phyloP scores from a whole-genome alignment of 2,888 invertebrate genomes.

The Polia nebulosa region DNA sequence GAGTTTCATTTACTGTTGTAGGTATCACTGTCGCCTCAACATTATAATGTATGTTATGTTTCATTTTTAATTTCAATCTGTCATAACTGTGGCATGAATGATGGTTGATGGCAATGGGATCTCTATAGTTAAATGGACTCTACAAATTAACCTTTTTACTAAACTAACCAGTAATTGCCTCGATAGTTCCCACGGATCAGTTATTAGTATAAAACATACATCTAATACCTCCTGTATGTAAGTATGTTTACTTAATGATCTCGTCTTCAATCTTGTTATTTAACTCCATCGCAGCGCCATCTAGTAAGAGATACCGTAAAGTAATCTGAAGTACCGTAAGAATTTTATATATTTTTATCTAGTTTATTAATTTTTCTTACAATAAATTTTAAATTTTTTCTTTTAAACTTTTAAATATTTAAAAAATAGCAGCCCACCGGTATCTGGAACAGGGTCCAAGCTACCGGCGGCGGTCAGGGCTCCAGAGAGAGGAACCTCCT shows the following conservation, averaged over 20 bases:
- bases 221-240: constrained; percentile 3
- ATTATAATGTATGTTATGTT: too few species aligned
- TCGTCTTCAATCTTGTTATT: constrained; percentile 13
- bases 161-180: constrained; percentile 10
- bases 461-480: too few species aligned
- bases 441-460: too few species aligned
- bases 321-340: not conserved
- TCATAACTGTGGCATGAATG: not conserved
- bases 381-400: too few species aligned
- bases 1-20: too few species aligned
- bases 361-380: too few species aligned
- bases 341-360: too few species aligned
- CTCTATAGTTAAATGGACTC: constrained; percentile 16
- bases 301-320: constrained; percentile 18
- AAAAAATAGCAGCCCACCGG: too few species aligned
- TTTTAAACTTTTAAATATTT: too few species aligned
- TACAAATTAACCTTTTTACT: constrained; percentile 24
- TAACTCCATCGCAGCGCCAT: constrained; percentile 37
- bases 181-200: constrained; percentile 39
- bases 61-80: not conserved
- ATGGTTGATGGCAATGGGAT: too few species aligned
- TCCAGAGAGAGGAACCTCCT: too few species aligned
- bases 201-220: constrained; percentile 23
- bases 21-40: too few species aligned
- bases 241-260: constrained; percentile 24